A percentile compares a stretch with the other conserved stretches of the same genome.
Evolutionary conservation across 1,140 invertebrate genomes (phyloP).

Genomic region (Nephila pilipes): DNA sequence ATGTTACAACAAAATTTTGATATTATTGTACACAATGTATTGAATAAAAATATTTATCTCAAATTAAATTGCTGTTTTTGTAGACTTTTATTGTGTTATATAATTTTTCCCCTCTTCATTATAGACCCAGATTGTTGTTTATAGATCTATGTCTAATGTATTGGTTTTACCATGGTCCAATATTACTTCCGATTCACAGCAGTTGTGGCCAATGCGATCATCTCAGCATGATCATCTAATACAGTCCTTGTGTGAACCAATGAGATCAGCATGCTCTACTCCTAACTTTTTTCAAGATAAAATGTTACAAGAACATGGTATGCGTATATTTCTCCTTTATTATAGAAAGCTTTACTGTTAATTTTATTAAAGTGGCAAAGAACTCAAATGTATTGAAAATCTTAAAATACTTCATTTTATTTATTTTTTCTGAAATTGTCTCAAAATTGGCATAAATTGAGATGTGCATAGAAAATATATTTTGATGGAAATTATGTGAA

Average conservation of each 20-base stretch:
- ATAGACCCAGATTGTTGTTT: constrained; percentile 82
- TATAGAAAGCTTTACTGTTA: neutral
- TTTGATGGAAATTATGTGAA: too few relatives aligned
- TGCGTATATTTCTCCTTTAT: neutral
- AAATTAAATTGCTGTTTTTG: neutral
- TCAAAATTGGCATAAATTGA: too few relatives aligned
- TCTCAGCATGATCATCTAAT: constrained; percentile 79
- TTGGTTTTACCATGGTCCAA: constrained; percentile 84
- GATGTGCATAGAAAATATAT: too few relatives aligned
- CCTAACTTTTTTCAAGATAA: constrained; percentile 54
- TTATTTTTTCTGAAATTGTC: too few relatives aligned
- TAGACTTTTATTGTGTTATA: neutral
- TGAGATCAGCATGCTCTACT: constrained; percentile 25
- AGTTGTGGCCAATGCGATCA: constrained; percentile 82
- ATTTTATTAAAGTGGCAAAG: too few relatives aligned
- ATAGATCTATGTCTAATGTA: constrained; percentile 84
- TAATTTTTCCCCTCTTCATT: constrained; percentile 35
- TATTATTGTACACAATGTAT: neutral
- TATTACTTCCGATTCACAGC: constrained; percentile 81
- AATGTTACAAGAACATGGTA: constrained; percentile 57
- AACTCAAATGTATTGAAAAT: too few relatives aligned
- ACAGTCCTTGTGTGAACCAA: constrained; percentile 75
- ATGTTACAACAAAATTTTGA: neutral
- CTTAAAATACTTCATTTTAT: too few relatives aligned
- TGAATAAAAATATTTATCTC: too few relatives aligned